Base-by-base conservation (phyloP, 2,888 invertebrate genomes). In the Coelinius sp. region DNA sequence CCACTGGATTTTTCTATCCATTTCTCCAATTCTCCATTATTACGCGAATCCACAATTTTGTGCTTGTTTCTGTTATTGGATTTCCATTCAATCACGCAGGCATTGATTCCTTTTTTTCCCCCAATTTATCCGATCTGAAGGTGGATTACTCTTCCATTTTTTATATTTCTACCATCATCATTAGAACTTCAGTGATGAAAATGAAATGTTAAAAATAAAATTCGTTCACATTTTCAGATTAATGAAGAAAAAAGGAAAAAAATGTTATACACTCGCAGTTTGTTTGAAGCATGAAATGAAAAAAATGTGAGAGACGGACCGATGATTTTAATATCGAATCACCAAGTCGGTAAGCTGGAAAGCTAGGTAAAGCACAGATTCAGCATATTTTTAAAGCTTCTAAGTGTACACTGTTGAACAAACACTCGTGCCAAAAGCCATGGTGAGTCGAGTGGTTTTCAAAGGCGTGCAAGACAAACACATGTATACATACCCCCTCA, bases 251-350 rank as follows among this genome's bases (percentile, higher is more conserved):
- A 20, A 49, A 41, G 41, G 41, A 41, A 17, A 31, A 8, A 31
- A 49, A 20, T 49, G 46, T 12, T 1, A 41, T 5, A n/a, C 5
- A 41, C 10, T 12, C 41, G 5, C 2, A n/a, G 10, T 41, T 41
- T 12, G n/a, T n/a, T n/a, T n/a, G n/a, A n/a, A n/a, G n/a, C n/a
- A n/a, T n/a, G n/a, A n/a, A n/a, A n/a, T n/a, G 7, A 41, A n/a
- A 10, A 12, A 41, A 41, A 41, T n/a, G 5, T 41, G 31, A 27
- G 35, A 59, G 20, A 31, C 59, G 59, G n/a, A 12, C 35, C 35
- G 10, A 14, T 59, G 59, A 31, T 35, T 59, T 35, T 59, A 59
- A 59, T 59, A 35, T 35, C 59, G 59, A 35, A 59, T 59, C 59
- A 59, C 35, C 31, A 35, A 59, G 31, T 35, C 35, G 59, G 59